phyloP scores from a whole-genome alignment of 2,888 invertebrate species.

The Allacma fusca region DNA sequence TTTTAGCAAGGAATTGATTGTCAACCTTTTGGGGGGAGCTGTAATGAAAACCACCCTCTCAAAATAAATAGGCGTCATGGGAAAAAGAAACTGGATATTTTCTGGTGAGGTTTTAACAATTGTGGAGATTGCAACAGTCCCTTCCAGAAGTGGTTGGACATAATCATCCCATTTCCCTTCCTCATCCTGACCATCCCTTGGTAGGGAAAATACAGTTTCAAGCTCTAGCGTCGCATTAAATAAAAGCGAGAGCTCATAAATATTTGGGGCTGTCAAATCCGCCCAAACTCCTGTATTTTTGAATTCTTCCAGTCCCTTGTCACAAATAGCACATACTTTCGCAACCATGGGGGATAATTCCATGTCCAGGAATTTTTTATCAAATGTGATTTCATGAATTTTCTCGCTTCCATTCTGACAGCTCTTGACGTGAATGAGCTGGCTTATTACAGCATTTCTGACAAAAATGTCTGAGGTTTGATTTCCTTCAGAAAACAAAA shows the following conservation, averaged over 20 bases:
- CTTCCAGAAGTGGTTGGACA: not conserved
- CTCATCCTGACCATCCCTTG: not conserved
- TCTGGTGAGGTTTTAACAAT: not conserved
- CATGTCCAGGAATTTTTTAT: not conserved
- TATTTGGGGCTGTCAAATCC: not conserved
- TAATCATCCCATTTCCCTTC: slow-evolving; percentile 10
- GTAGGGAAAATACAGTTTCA: not conserved
- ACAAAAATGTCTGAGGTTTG: not conserved
- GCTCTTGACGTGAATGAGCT: not conserved
- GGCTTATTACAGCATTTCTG: not conserved
- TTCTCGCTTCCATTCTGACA: not conserved
- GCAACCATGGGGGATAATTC: not conserved
- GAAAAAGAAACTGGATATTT: slow-evolving; percentile 7
- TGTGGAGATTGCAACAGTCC: slow-evolving; percentile 7
- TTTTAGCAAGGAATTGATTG: not conserved
- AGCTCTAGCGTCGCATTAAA: not conserved
- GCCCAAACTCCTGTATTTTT: not conserved
- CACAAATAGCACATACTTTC: slow-evolving; percentile 1
- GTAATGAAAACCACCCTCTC: slow-evolving; percentile 33
- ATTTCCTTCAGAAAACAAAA: not conserved
- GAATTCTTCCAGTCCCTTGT: not conserved
- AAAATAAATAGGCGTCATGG: not conserved
- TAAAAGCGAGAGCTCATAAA: not conserved
- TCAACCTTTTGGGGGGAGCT: slow-evolving; percentile 12
- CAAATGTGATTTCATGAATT: too few species aligned